Evolutionary conservation across 2,888 invertebrate genomes (phyloP).

Genomic region (Noctua janthina): DNA sequence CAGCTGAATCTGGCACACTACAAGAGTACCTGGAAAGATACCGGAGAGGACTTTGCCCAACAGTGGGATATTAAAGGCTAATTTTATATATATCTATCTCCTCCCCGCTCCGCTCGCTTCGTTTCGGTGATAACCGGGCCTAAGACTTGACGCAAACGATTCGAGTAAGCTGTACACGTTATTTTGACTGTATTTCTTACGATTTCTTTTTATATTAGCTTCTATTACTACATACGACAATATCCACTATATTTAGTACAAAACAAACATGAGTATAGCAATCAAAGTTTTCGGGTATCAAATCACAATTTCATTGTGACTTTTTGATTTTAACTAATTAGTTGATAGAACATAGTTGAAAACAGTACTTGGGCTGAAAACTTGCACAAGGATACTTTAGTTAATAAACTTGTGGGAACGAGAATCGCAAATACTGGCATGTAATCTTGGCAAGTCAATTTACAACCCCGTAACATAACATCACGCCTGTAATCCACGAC

Average conservation of each 20-base stretch:
- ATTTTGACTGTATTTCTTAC: background rate
- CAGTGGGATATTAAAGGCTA: background rate
- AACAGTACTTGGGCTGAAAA: slow-evolving; percentile 19
- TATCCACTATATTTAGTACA: background rate
- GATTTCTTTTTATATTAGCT: background rate
- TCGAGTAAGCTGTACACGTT: background rate
- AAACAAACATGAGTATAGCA: background rate
- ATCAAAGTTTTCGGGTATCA: background rate
- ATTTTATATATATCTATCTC: background rate
- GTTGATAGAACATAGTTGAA: background rate
- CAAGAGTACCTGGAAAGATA: background rate
- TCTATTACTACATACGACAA: background rate
- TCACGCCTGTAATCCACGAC: too few relatives aligned
- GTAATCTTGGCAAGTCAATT: slow-evolving; percentile 4
- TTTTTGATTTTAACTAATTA: background rate
- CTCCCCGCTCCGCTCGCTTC: background rate
- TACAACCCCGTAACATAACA: background rate
- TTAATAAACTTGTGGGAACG: slow-evolving; percentile 1
- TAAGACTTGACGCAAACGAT: slow-evolving; percentile 6
- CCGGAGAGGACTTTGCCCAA: background rate
- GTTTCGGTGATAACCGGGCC: background rate
- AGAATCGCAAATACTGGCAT: slow-evolving; percentile 15
- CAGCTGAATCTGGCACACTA: too few relatives aligned
- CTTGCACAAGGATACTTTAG: slow-evolving; percentile 15
- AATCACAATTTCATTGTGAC: background rate